Conservation (phyloP, 2,113 vertebrate species). For the Cygnus atratus region DNA sequence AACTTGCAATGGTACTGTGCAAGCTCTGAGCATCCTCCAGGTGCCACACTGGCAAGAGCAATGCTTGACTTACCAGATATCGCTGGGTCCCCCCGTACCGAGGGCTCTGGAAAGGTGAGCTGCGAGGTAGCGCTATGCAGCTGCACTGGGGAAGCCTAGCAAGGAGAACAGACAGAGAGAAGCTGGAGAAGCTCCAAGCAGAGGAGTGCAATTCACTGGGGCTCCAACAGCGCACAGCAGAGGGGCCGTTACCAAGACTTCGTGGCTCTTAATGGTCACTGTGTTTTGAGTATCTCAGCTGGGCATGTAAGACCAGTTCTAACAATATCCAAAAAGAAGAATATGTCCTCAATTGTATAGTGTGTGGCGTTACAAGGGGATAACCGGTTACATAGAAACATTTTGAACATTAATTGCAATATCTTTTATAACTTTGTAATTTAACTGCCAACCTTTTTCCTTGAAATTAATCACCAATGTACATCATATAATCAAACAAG, state of each 20-base stretch:
- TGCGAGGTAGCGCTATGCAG: not conserved
- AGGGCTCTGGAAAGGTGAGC: not conserved
- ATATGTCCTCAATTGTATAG: not conserved
- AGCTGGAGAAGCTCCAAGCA: not conserved
- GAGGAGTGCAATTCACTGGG: not conserved
- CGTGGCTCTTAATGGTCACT: not conserved
- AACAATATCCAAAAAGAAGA: not conserved
- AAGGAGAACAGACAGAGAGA: not conserved
- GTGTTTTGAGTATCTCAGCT: slow-evolving; percentile 30
- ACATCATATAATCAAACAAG: slow-evolving; percentile 51
- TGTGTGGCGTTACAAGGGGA: not conserved
- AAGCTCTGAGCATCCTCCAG: not conserved
- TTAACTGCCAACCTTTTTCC: not conserved
- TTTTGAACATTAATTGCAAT: not conserved
- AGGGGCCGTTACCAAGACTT: not conserved
- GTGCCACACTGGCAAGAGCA: not conserved
- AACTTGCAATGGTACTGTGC: not conserved
- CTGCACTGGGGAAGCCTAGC: not conserved
- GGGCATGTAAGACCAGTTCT: not conserved
- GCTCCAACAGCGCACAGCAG: not conserved
- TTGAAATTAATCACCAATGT: not conserved
- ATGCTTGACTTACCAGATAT: not conserved
- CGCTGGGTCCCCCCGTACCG: not conserved
- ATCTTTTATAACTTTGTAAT: not conserved
- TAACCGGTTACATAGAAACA: not conserved